Evolutionary conservation across 2,888 invertebrate genomes (phyloP), one percentile per base, ranked within the genome.

Genomic region (Drosophila anomelani): DNA sequence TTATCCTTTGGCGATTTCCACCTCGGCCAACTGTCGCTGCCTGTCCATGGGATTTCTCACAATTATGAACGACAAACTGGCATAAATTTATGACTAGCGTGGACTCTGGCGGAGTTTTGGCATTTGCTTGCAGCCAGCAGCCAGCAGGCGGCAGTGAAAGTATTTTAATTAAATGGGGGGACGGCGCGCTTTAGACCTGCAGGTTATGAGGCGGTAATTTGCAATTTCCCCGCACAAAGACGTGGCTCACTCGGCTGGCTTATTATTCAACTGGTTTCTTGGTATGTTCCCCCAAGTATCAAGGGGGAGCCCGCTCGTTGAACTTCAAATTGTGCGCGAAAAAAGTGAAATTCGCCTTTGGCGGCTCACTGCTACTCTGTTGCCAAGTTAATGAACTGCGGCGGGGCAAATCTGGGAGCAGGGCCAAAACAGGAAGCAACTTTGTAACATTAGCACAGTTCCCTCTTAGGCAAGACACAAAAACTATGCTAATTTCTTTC

Each of bases 221-320:
- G 88, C 88, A 81, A 89, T 87, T 87, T 87, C 70, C 79, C 81
- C 70, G 41, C 63, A 44, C 56, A 76, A 54, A 80, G 87, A 67
- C 82, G 53, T 39, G 82, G 58, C 76, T 72, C 68, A 80, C 55
- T 77, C 69, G 73, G 69, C 67, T 83, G 80, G 68, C 38, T 49
- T 68, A 55, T 83, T 83, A 88, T 85, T 83, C 83, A 83, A 88
- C 88, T 85, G 88, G 86, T 83, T 83, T 88, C 83, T 85, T 64
- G 74, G 81, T 77, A 81, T 81, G 87, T 73, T 34, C 34, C 51
- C 51, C 34, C 32, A 17, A 8, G 17, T 4, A 34, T 49, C 32
- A 49, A 32, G 49, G 12, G 49, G 71, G 29, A 34, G 26, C n/a
- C 12, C 15, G 77, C 84, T 77, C 88, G 88, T 78, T 84, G 84